Conservation (phyloP, 2,888 invertebrate species). For the Thera britannica region DNA sequence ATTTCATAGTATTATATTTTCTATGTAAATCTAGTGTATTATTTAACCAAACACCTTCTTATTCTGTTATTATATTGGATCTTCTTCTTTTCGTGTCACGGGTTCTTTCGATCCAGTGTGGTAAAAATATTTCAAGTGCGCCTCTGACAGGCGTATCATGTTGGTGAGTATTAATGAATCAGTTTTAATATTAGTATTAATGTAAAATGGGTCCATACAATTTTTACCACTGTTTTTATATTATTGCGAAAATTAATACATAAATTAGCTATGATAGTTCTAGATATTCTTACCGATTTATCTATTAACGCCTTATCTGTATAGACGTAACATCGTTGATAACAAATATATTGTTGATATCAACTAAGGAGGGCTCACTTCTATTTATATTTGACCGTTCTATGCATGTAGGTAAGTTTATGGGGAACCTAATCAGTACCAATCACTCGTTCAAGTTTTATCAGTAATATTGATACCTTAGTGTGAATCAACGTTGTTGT, state of each 20-base stretch:
- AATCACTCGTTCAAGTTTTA: slow-evolving; percentile 62
- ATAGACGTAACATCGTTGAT: neutral
- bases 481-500: slow-evolving; percentile 65
- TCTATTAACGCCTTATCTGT: neutral
- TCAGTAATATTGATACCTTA: slow-evolving; percentile 52
- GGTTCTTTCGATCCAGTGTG: no score
- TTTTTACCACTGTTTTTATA: no score
- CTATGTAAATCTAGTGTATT: slow-evolving; percentile 15
- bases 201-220: neutral
- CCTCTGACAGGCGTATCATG: neutral
- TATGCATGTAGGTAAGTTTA: slow-evolving; percentile 43
- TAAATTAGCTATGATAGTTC: neutral
- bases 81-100: neutral
- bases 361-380: slow-evolving; percentile 25
- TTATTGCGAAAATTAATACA: no score
- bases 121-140: no score
- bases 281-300: neutral
- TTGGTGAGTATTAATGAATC: neutral
- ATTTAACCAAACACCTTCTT: slow-evolving; percentile 2
- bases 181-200: neutral
- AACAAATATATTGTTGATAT: slow-evolving; percentile 6
- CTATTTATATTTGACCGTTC: slow-evolving; percentile 52
- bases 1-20: slow-evolving; percentile 10
- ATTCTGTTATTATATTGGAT: neutral
- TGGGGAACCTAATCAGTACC: slow-evolving; percentile 39